Evolutionary conservation across 2,113 vertebrate genomes (phyloP).

Genomic region (Danionella cerebrum): DNA sequence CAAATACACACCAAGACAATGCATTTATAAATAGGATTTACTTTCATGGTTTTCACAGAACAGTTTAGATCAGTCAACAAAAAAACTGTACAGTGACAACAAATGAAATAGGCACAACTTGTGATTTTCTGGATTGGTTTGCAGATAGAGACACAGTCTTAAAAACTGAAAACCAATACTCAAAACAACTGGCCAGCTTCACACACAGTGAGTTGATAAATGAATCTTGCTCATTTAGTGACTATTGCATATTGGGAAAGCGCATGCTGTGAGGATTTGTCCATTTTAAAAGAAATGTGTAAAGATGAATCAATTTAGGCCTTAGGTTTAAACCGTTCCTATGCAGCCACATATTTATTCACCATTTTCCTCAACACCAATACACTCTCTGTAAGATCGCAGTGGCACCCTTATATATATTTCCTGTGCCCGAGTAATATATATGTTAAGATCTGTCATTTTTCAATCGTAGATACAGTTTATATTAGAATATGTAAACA

Average conservation of each 20-base stretch:
- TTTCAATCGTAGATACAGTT: constrained; percentile 5
- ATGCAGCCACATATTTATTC: too few species aligned
- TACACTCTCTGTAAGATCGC: constrained; percentile 21
- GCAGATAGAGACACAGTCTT: constrained; percentile 21
- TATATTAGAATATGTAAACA: constrained; percentile 1
- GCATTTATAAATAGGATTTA: constrained; percentile 57
- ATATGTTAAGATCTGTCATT: constrained; percentile 5
- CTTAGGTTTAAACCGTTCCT: not conserved
- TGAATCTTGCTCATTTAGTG: not conserved
- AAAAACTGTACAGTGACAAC: constrained; percentile 37
- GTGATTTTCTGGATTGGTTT: constrained; percentile 29
- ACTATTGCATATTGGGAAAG: constrained; percentile 25
- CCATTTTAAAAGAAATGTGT: not conserved
- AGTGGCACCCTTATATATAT: constrained; percentile 18
- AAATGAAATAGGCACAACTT: constrained; percentile 43
- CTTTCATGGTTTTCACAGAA: constrained; percentile 32
- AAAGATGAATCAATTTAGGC: constrained; percentile 4
- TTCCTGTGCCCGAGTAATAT: constrained; percentile 24
- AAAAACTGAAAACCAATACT: not conserved
- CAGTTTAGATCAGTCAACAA: constrained; percentile 18
- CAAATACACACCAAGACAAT: constrained; percentile 45
- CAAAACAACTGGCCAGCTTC: not conserved
- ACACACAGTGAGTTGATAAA: not conserved
- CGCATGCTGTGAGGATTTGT: constrained; percentile 31
- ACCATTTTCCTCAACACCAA: constrained; percentile 12